Evolutionary conservation across 1,140 invertebrate species (phyloP).

Genomic region (Lamellibrachia luymesi): DNA sequence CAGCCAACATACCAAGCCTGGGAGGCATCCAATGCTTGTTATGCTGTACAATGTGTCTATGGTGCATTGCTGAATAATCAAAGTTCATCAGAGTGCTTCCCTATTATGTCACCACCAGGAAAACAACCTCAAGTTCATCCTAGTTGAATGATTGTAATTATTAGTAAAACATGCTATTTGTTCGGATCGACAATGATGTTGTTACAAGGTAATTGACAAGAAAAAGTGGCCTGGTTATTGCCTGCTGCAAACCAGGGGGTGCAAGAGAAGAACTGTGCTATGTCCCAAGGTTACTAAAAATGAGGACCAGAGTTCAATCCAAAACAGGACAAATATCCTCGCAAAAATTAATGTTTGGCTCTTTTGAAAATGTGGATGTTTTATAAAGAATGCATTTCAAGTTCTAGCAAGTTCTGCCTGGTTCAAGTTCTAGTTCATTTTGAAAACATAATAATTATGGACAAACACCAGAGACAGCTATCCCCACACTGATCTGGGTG

Average conservation of each 20-base stretch:
- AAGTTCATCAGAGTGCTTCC: background rate
- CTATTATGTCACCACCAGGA: background rate
- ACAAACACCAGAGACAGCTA: background rate
- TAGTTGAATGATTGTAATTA: background rate
- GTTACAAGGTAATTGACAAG: background rate
- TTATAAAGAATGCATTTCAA: too few species aligned
- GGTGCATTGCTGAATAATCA: background rate
- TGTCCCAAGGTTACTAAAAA: background rate
- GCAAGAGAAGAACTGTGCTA: background rate
- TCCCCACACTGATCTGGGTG: too few species aligned
- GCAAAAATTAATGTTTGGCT: background rate
- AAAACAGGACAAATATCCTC: background rate
- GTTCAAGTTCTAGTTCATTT: background rate
- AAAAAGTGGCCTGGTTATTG: background rate
- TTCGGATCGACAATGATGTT: background rate
- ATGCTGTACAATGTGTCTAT: background rate
- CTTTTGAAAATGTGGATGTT: background rate
- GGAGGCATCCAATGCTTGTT: background rate
- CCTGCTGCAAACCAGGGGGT: background rate
- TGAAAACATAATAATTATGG: background rate
- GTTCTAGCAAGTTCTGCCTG: too few species aligned
- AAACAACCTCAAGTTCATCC: background rate
- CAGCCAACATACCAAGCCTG: background rate
- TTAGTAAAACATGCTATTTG: background rate
- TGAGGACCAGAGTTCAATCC: background rate